Evolutionary conservation across 2,797 vertebrate species (phyloP), one percentile per base, ranked within the genome.

Genomic region (Hippopotamyrus pictus): DNA sequence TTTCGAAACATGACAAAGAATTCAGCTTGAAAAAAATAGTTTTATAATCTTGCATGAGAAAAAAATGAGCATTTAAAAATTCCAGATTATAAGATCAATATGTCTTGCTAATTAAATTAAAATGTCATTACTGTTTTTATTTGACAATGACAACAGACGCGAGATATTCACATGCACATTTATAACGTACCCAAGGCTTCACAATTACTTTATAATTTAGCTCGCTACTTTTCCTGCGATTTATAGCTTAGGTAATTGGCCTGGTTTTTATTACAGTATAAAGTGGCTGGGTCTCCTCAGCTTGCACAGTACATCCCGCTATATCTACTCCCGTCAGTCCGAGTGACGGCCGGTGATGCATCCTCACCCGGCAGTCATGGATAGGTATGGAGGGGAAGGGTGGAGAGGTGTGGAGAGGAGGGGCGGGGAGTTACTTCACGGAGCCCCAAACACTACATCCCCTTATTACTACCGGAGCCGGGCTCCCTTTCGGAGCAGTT

Each of bases 271-370:
- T 84, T 84, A 22, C 51, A 19, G 50, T 29, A 44, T 22, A 82
- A 22, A 22, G 11, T 94, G 93, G 93, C 92, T 94, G 94, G 94
- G 93, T 93, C 92, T 92, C 93, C 94, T 94, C 93, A 48, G 90
- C 93, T 92, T 93, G 93, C 92, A 92, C 53, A 57, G 53, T n/a
- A 57, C 54, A 22, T 59, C 19, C 54, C 54, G 19, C 6, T n/a
- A 22, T 7, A 59, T 22, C 54, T 59, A 22, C 6, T n/a, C 19
- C 54, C 96, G 97, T 97, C 96, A 97, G 96, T 98, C 97, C 96
- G 90, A 93, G 95, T 95, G 92, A 93, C 97, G 95, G 97, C 96
- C 96, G 95, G 94, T 88, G 96, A 97, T 97, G 97, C 97, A 98
- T 99, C 97, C 97, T 94, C 95, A 29, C 91, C 93, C 94, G 93